These are phyloP conservation scores for Strigamia crassipes DNA, from an alignment of 2,888 invertebrate genomes.

Conservation along the genomic window DNA sequence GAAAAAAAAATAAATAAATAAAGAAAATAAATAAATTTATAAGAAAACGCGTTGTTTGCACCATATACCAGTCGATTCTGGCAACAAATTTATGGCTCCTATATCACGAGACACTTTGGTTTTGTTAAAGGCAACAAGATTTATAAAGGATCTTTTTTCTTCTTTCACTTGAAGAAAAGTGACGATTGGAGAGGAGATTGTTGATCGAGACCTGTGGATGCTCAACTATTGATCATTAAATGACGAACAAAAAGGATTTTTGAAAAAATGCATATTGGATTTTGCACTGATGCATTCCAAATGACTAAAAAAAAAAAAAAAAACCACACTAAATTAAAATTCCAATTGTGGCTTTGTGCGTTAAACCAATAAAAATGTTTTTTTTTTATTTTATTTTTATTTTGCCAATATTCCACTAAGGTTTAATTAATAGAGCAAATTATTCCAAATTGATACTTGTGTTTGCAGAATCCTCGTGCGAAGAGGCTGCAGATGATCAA, in stretches of 20 bases:
- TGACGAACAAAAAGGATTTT: not conserved
- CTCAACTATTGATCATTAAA: not conserved
- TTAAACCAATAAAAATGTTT: not conserved
- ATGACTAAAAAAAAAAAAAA: constrained; percentile 11
- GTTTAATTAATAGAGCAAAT: constrained; percentile 8
- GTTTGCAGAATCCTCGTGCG: constrained; percentile 8
- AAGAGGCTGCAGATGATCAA: constrained; percentile 23
- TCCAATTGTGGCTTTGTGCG: constrained; percentile 29
- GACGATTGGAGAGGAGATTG: constrained; percentile 35
- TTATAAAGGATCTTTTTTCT: constrained; percentile 40
- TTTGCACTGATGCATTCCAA: constrained; percentile 13
- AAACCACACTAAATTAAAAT: constrained; percentile 15
- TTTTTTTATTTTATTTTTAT: too few species aligned
- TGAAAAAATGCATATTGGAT: not conserved
- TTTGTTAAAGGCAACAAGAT: constrained; percentile 42
- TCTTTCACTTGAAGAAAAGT: constrained; percentile 35
- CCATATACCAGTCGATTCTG: not conserved
- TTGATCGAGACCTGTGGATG: constrained; percentile 15
- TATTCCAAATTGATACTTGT: constrained; percentile 14
- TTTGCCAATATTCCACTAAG: not conserved
- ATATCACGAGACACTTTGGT: constrained; percentile 35
- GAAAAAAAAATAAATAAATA: not conserved
- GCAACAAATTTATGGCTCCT: constrained; percentile 36
- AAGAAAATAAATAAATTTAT: not conserved
- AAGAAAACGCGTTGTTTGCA: constrained; percentile 1